phyloP scores from a whole-genome alignment of 2,888 invertebrate species.

The Epicampocera succincta region DNA sequence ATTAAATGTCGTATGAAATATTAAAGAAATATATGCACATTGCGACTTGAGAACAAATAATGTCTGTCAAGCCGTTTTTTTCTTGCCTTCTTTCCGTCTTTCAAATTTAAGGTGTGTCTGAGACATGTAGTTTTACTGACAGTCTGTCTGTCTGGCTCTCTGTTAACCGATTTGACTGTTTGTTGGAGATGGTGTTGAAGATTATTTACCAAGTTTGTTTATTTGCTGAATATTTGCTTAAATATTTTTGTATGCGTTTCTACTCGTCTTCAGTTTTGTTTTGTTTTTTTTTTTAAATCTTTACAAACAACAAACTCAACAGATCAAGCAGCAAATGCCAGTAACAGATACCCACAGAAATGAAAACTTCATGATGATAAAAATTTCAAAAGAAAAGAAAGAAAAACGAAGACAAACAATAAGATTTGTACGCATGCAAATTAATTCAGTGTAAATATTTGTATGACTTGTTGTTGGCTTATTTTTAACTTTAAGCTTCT shows the following conservation, averaged over 20 bases:
- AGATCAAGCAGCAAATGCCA: constrained; percentile 45
- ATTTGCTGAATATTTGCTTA: constrained; percentile 37
- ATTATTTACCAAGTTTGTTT: constrained; percentile 48
- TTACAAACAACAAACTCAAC: constrained; percentile 48
- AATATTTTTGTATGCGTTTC: constrained; percentile 29
- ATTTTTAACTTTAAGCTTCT: constrained; percentile 44
- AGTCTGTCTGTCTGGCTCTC: background rate
- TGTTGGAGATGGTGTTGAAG: constrained; percentile 52
- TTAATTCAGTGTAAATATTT: constrained; percentile 68
- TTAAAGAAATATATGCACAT: constrained; percentile 2
- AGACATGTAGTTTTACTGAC: constrained; percentile 5
- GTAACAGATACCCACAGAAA: constrained; percentile 7
- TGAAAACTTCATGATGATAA: constrained; percentile 20
- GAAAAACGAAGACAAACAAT: constrained; percentile 3
- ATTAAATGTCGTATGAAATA: constrained; percentile 18
- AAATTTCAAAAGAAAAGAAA: background rate
- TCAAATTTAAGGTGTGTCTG: constrained; percentile 49
- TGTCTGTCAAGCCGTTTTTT: background rate
- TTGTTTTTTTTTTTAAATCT: constrained; percentile 4
- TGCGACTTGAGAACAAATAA: constrained; percentile 1
- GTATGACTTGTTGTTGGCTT: constrained; percentile 3
- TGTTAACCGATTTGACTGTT: constrained; percentile 6
- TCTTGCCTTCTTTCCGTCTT: background rate
- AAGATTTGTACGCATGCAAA: constrained; percentile 66
- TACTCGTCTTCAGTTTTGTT: background rate